A percentile compares a stretch with the other conserved stretches of the same genome.
These are phyloP conservation scores for Dicyrtoma fusca DNA, from an alignment of 2,888 invertebrate genomes.

Conservation along the genomic window DNA sequence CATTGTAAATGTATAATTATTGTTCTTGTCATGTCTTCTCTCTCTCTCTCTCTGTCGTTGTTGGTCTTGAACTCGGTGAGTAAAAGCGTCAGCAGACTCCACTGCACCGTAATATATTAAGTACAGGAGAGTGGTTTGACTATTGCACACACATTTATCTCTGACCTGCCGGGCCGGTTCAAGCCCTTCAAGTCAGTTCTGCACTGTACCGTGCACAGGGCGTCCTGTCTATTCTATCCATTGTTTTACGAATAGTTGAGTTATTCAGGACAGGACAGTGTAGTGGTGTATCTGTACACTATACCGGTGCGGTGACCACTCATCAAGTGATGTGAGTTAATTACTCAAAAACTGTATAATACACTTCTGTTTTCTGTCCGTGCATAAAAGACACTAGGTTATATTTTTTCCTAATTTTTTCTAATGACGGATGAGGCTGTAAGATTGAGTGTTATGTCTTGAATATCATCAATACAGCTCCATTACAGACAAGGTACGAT, in stretches of 20 bases:
- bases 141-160: conserved; percentile 10
- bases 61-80: conserved; percentile 5
- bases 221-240: too few relatives aligned
- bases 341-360: conserved; percentile 25
- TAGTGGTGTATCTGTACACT: too few relatives aligned
- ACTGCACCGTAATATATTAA: too few relatives aligned
- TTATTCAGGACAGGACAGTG: too few relatives aligned
- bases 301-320: not conserved
- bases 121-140: conserved; percentile 2
- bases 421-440: conserved; percentile 13
- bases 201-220: too few relatives aligned
- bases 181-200: not conserved
- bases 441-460: conserved; percentile 13
- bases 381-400: conserved; percentile 1
- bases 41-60: not conserved
- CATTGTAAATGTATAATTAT: conserved; percentile 7
- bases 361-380: too few relatives aligned
- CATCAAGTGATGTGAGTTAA: conserved; percentile 18
- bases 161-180: conserved; percentile 25
- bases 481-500: conserved; percentile 3
- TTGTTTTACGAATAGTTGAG: too few relatives aligned
- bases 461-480: not conserved
- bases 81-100: too few relatives aligned
- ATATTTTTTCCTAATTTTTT: not conserved
- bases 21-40: not conserved